These are phyloP conservation scores for Sepiola atlantica DNA, from an alignment of 2,888 invertebrate species.

Conservation along the genomic window DNA sequence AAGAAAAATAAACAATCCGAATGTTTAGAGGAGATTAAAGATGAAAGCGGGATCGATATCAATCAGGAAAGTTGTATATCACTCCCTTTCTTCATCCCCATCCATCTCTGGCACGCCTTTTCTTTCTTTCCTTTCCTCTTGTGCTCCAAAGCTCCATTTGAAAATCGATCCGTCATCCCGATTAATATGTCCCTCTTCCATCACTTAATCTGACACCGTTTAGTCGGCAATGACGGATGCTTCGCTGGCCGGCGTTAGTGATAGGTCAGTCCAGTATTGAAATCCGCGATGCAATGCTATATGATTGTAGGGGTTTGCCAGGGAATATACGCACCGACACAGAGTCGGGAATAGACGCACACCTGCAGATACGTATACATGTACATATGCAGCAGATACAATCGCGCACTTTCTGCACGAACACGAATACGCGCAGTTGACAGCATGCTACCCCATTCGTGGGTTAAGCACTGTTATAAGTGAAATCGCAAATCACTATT, in stretches of 20 bases:
- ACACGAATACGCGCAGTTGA: too few relatives aligned
- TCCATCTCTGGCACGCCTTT: background rate
- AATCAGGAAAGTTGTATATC: background rate
- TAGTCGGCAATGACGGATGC: background rate
- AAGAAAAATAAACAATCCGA: background rate
- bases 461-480: too few relatives aligned
- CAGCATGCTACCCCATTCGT: too few relatives aligned
- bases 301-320: background rate
- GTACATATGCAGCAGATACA: too few relatives aligned
- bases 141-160: background rate
- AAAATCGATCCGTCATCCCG: background rate
- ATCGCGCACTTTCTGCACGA: too few relatives aligned
- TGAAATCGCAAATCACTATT: too few relatives aligned
- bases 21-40: background rate
- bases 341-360: background rate
- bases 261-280: background rate
- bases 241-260: background rate
- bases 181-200: background rate
- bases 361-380: background rate
- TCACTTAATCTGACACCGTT: background rate
- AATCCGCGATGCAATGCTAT: background rate
- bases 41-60: background rate
- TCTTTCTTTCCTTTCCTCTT: background rate
- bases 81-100: background rate
- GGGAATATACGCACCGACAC: background rate